Conservation (phyloP, 2,113 vertebrate genomes). For the Scopus umbretta region DNA sequence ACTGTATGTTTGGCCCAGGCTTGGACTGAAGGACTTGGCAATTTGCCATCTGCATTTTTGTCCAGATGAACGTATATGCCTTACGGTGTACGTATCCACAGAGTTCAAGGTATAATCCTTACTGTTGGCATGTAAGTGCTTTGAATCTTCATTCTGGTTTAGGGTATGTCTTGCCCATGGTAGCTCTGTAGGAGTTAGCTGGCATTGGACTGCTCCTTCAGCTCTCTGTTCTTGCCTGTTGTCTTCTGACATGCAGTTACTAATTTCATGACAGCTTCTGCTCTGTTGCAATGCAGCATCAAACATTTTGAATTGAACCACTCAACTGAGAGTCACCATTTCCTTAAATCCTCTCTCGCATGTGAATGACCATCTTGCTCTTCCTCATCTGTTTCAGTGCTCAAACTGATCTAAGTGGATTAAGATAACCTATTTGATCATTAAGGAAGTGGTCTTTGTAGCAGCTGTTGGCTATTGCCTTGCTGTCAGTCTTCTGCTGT, state of each 20-base stretch:
- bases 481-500: background rate
- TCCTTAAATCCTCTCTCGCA: background rate
- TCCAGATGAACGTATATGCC: background rate
- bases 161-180: background rate
- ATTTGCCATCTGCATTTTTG: background rate
- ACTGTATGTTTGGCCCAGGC: background rate
- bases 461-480: fast-evolving
- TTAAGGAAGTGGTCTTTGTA: background rate
- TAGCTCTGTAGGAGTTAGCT: background rate
- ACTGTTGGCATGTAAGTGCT: background rate
- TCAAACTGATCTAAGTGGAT: background rate
- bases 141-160: background rate
- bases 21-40: background rate
- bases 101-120: background rate
- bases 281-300: background rate
- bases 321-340: background rate
- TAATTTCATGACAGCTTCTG: background rate
- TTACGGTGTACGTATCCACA: fast-evolving
- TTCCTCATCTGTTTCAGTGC: background rate
- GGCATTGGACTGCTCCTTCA: background rate
- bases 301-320: background rate
- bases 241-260: background rate
- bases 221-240: background rate
- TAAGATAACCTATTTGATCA: background rate
- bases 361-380: background rate